phyloP scores from a whole-genome alignment of 2,113 vertebrate genomes.

The Hylia prasina region DNA sequence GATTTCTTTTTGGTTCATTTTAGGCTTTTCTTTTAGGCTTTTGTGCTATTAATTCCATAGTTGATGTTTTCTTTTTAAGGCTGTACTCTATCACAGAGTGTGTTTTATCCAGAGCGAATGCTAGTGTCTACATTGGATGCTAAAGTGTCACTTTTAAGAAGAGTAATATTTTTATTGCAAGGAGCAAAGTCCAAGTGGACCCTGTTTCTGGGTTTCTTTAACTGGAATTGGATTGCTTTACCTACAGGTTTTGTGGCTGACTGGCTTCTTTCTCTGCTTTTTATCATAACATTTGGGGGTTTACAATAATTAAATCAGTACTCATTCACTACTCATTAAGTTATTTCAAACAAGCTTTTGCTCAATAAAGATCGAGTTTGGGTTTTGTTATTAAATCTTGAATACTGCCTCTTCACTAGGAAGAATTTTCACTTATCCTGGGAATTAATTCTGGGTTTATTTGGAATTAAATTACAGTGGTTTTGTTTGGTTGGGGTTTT shows the following conservation, averaged over 20 bases:
- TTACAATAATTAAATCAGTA: not conserved
- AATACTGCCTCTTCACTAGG: not conserved
- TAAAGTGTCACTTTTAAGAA: not conserved
- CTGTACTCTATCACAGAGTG: not conserved
- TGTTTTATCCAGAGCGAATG: not conserved
- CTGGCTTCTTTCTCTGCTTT: not conserved
- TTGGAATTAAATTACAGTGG: not conserved
- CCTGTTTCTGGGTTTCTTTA: not conserved
- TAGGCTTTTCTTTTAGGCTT: not conserved
- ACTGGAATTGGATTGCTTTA: not conserved
- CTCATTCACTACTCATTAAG: not conserved
- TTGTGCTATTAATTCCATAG: conserved; percentile 17
- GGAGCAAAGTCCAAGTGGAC: not conserved
- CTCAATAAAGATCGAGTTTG: not conserved
- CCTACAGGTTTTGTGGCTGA: not conserved
- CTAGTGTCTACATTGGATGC: not conserved
- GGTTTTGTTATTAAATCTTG: not conserved
- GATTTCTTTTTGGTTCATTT: not conserved
- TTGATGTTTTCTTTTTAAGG: conserved; percentile 36
- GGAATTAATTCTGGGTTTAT: not conserved
- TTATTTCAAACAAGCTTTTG: not conserved
- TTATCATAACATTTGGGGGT: not conserved
- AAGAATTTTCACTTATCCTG: not conserved
- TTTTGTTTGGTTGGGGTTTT: not conserved
- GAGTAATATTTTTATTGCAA: not conserved